These are phyloP conservation scores for Alligator sinensis DNA, from an alignment of 2,113 vertebrate species.

Conservation along the genomic window DNA sequence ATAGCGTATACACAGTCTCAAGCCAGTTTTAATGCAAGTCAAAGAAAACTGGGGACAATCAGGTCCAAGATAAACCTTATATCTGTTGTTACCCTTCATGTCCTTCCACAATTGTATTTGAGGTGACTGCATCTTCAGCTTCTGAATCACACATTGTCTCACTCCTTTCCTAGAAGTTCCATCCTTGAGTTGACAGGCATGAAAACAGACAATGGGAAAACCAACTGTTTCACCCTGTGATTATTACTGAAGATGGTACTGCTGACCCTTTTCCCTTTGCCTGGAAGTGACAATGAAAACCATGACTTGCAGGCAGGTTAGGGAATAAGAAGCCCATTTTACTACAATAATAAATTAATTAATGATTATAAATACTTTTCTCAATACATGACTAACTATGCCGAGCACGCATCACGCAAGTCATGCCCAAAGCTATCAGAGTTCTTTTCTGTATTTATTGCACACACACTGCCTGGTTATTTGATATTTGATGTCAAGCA, in stretches of 20 bases:
- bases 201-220: conserved; percentile 24
- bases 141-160: conserved; percentile 5
- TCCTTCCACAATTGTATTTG: not conserved
- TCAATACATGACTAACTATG: not conserved
- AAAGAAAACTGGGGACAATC: no score
- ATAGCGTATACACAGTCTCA: no score
- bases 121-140: conserved; percentile 20
- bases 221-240: not conserved
- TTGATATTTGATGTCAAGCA: no score
- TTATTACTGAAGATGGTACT: not conserved
- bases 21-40: no score
- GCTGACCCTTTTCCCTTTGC: not conserved
- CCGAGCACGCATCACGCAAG: not conserved
- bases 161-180: not conserved
- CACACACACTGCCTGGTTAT: no score
- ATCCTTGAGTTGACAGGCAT: not conserved
- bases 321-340: not conserved
- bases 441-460: not conserved
- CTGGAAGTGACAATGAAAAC: not conserved
- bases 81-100: not conserved
- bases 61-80: no score
- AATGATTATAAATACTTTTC: not conserved
- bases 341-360: not conserved
- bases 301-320: not conserved
- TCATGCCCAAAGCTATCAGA: not conserved